Conservation (phyloP, 1,140 invertebrate genomes). For the Lepidotrigona ventralis region DNA sequence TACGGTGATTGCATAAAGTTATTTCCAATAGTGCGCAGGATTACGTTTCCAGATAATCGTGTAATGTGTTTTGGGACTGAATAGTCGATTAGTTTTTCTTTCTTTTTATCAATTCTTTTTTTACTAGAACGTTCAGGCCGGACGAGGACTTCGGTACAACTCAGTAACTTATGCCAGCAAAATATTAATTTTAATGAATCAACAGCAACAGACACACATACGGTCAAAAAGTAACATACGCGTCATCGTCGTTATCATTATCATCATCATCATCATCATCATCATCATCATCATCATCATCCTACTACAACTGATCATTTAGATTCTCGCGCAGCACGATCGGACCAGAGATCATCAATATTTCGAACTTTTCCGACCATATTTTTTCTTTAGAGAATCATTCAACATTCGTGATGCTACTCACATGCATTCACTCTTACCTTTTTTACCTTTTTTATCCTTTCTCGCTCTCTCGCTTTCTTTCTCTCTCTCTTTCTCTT, state of each 20-base stretch:
- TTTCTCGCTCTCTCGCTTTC: not conserved
- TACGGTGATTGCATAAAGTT: slow-evolving; percentile 49
- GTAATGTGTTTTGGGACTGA: slow-evolving; percentile 16
- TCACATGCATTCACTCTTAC: slow-evolving; percentile 34
- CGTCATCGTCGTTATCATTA: slow-evolving; percentile 34
- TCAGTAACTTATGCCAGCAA: slow-evolving; percentile 71
- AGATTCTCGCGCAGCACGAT: slow-evolving; percentile 60
- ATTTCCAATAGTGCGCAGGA: slow-evolving; percentile 6
- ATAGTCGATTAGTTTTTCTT: slow-evolving; percentile 23
- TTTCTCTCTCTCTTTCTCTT: slow-evolving; percentile 25
- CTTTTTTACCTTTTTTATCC: slow-evolving; percentile 28
- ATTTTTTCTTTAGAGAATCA: slow-evolving; percentile 36
- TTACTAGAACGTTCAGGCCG: slow-evolving; percentile 59
- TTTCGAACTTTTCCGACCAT: slow-evolving; percentile 38
- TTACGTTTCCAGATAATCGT: not conserved
- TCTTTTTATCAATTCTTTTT: not conserved
- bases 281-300: slow-evolving; percentile 21
- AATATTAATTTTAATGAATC: slow-evolving; percentile 72
- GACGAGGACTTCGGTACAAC: slow-evolving; percentile 68
- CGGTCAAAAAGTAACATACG: slow-evolving; percentile 66
- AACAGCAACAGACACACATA: slow-evolving; percentile 72
- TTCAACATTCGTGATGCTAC: slow-evolving; percentile 42
- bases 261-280: slow-evolving; percentile 29
- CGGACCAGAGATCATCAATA: slow-evolving; percentile 52
- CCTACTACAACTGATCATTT: slow-evolving; percentile 58